Percentiles rank a stretch among this genome's conserved stretches.
Evolutionary conservation across 2,113 vertebrate species (phyloP).

Genomic region (Heterocephalus glaber): DNA sequence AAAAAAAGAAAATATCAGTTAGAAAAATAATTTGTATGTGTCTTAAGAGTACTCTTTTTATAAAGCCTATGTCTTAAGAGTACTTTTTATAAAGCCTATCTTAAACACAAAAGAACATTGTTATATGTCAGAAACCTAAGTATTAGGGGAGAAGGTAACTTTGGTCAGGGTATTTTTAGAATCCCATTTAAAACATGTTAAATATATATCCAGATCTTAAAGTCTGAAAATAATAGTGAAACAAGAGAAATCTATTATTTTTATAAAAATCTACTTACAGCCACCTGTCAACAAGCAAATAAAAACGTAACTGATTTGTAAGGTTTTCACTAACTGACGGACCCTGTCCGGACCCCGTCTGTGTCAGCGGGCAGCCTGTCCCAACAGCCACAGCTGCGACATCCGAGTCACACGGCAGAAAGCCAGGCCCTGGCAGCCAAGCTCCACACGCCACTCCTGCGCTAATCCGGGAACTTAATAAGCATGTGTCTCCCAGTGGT

Average conservation of each 20-base stretch:
- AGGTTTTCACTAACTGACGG: slow-evolving; percentile 16
- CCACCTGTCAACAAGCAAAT: background rate
- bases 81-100: background rate
- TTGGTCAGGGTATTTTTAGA: background rate
- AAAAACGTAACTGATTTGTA: background rate
- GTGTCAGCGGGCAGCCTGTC: background rate
- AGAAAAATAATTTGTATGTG: background rate
- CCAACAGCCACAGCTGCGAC: background rate
- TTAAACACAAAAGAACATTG: background rate
- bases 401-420: slow-evolving; percentile 7
- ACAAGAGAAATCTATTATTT: background rate
- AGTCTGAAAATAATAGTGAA: background rate
- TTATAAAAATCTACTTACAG: background rate
- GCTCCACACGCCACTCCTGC: slow-evolving; percentile 67
- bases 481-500: slow-evolving; percentile 80
- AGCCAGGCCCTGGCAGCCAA: slow-evolving; percentile 60
- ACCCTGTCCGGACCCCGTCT: background rate
- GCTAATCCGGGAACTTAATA: slow-evolving; percentile 75
- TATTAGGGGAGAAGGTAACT: background rate
- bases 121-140: background rate
- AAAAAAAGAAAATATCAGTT: background rate
- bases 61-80: background rate
- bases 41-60: background rate
- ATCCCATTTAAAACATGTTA: background rate
- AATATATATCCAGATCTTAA: background rate